Evolutionary conservation across 2,797 vertebrate species (phyloP), one percentile per base, ranked within the genome.

Genomic region (Leucoraja ocellata): DNA sequence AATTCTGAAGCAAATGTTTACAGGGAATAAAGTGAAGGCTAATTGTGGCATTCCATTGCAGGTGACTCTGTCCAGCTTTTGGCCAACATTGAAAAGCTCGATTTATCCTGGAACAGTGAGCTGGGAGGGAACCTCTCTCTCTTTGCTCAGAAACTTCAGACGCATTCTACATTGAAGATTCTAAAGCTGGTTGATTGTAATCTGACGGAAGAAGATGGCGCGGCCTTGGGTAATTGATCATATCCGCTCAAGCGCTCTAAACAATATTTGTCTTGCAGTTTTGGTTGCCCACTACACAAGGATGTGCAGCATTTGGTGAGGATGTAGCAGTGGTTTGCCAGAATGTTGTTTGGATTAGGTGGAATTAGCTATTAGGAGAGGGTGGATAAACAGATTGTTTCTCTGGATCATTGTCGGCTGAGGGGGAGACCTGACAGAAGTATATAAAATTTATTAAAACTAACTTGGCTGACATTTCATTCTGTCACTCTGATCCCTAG

Each of bases 61-160:
- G 98, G 97, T 77, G 97, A 97, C 10, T 95, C 96, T n/a, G 95
- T 98, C 93, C 94, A 95, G 95, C 94, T 63, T 23, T 21, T 96
- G 76, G 96, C 97, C 93, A 95, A 97, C 6, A 93, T 98, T 94
- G 97, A 98, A 95, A 94, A 96, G 94, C 93, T 99, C 68, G 97
- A 98, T 95, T 95, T 99, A 94, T 99, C 98, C 79, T 99, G 98
- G 98, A 99, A 99, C 93, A 61, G 93, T 58, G 94, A 96, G 0
- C 94, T 98, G 0, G 97, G 98, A 32, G 97, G 97, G 23, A 96
- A 96, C 91, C 93, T 99, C 80, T 96, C 95, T 65, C 94, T 96
- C 93, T 94, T 98, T 79, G 95, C 97, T 88, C 96, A 96, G 93
- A 96, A 96, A 63, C 86, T 98, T 1, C 95, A 80, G 4, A 94